These are phyloP conservation scores for Caenorhabditis sinica DNA, from an alignment of 2,888 invertebrate species.

Conservation along the genomic window DNA sequence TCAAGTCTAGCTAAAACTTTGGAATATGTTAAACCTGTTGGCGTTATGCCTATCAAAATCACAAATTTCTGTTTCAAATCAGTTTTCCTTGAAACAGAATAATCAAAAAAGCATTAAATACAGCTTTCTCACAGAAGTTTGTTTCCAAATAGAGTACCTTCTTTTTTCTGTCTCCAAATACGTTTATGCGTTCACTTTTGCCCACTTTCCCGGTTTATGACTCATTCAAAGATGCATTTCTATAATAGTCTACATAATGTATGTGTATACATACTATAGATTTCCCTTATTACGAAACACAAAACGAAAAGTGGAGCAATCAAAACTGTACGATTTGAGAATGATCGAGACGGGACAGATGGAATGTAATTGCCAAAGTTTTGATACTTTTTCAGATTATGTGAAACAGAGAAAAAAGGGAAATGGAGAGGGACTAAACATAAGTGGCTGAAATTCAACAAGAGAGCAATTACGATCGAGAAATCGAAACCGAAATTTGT, in stretches of 20 bases:
- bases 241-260: background rate
- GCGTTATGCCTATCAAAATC: background rate
- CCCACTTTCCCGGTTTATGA: no score
- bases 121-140: no score
- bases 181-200: no score
- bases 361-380: constrained; percentile 32
- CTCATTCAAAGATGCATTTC: no score
- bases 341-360: background rate
- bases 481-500: no score
- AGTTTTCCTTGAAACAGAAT: background rate
- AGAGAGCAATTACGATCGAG: background rate
- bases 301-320: constrained; percentile 27
- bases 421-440: background rate
- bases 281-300: no score
- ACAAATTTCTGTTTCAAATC: background rate
- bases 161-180: no score
- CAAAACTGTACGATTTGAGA: constrained; percentile 49
- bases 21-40: no score
- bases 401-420: background rate
- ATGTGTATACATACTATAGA: constrained; percentile 2
- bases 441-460: background rate
- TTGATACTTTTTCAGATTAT: constrained; percentile 18
- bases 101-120: no score
- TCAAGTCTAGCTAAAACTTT: no score
- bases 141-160: no score